phyloP scores from a whole-genome alignment of 2,113 vertebrate species.

The Hylia prasina region DNA sequence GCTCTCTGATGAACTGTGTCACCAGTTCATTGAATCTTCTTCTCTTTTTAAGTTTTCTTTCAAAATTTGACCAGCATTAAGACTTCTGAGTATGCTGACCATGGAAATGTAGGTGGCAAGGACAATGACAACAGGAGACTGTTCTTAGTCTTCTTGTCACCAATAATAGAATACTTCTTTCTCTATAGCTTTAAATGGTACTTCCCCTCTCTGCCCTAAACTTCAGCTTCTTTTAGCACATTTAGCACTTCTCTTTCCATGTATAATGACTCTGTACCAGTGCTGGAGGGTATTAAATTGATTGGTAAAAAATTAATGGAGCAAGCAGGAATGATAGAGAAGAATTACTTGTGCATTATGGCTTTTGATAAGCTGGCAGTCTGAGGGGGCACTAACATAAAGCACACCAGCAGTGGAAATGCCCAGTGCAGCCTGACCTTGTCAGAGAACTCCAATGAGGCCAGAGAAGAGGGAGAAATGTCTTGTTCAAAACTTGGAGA shows the following conservation, averaged over 20 bases:
- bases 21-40: not conserved
- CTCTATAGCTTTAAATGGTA: not conserved
- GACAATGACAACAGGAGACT: not conserved
- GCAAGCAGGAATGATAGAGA: not conserved
- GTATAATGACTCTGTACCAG: not conserved
- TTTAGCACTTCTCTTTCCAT: not conserved
- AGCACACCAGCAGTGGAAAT: not conserved
- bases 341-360: not conserved
- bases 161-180: not conserved
- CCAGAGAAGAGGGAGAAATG: not conserved
- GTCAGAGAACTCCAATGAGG: not conserved
- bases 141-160: not conserved
- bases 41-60: not conserved
- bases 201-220: not conserved
- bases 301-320: constrained; percentile 12
- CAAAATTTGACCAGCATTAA: not conserved
- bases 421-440: not conserved
- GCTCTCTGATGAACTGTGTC: not conserved
- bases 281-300: not conserved
- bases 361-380: not conserved
- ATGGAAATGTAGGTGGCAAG: not conserved
- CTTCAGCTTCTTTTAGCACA: not conserved
- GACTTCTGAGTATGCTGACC: not conserved
- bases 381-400: not conserved
- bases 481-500: not conserved